phyloP scores from a whole-genome alignment of 2,888 invertebrate genomes.

The Dimorphilus gyrociliatus region DNA sequence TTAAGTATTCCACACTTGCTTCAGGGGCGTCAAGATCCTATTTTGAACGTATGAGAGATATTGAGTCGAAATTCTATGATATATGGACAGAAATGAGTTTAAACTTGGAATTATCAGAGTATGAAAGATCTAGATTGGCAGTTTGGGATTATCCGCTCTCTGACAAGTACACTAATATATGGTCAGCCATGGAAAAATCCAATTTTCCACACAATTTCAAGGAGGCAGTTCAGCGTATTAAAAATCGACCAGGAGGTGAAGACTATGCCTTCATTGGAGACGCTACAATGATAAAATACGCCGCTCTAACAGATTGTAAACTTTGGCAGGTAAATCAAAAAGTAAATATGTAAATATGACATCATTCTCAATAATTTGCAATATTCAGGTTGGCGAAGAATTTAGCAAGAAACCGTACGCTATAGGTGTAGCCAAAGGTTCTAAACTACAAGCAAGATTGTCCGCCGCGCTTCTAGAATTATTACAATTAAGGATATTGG shows the following conservation, averaged over 20 bases:
- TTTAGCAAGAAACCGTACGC: conserved; percentile 94
- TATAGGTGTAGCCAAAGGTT: conserved; percentile 87
- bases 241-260: conserved; percentile 42
- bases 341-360: no score
- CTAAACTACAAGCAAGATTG: conserved; percentile 78
- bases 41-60: conserved; percentile 85
- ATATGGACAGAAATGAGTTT: conserved; percentile 97
- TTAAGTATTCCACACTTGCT: conserved; percentile 71
- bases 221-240: conserved; percentile 59
- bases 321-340: no score
- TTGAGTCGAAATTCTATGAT: conserved; percentile 81
- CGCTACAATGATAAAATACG: conserved; percentile 73
- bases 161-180: conserved; percentile 96
- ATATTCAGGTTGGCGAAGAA: conserved; percentile 92
- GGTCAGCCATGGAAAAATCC: conserved; percentile 81
- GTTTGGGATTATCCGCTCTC: conserved; percentile 99
- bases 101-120: conserved; percentile 72
- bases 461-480: conserved; percentile 87
- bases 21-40: conserved; percentile 79
- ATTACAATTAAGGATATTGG: conserved; percentile 76
- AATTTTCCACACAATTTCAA: conserved; percentile 59
- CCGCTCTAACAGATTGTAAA: conserved; percentile 65
- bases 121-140: conserved; percentile 77
- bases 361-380: no score
- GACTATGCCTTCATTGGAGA: conserved; percentile 84